These are phyloP conservation scores for Mus musculus DNA, from an alignment of 2,113 vertebrate genomes.

Conservation along the genomic window GRCm39 chr1:175125001-175125500, in stretches of 20 bases:
- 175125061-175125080: neutral
- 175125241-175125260: neutral
- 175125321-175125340: neutral
- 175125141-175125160: neutral
- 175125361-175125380: neutral
- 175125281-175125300: neutral
- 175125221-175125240: neutral
- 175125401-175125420: neutral
- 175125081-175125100: neutral
- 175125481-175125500: neutral
- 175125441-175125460: neutral
- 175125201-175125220: neutral
- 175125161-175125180: neutral
- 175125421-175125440: neutral
- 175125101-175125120: neutral
- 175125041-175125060: neutral
- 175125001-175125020: neutral
- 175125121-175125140: neutral
- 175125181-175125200: neutral
- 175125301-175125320: neutral
- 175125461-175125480: neutral
- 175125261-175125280: neutral
- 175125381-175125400: conserved; percentile 26
- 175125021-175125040: neutral
- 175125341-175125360: neutral